phyloP scores from a whole-genome alignment of 2,113 vertebrate genomes.

The Poeciliopsis retropinna region DNA sequence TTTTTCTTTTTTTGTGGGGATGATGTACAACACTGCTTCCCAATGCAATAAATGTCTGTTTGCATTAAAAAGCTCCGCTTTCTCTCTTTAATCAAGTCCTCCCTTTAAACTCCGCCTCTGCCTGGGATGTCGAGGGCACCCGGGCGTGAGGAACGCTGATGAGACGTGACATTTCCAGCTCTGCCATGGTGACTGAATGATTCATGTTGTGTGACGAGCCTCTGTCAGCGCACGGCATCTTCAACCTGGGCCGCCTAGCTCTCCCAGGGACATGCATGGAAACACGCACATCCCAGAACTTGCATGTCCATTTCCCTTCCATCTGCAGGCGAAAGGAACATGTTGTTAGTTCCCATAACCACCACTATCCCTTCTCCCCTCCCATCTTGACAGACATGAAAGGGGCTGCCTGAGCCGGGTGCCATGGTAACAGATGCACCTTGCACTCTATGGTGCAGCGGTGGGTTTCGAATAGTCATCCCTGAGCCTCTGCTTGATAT shows the following conservation, averaged over 20 bases:
- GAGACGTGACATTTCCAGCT: slow-evolving; percentile 80
- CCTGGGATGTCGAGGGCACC: slow-evolving; percentile 35
- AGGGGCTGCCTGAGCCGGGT: slow-evolving; percentile 74
- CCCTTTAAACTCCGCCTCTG: slow-evolving; percentile 27
- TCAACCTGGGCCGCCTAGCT: slow-evolving; percentile 42
- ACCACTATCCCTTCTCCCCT: slow-evolving; percentile 34
- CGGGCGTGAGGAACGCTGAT: slow-evolving; percentile 63
- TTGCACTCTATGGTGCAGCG: slow-evolving; percentile 64
- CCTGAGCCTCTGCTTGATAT: slow-evolving; percentile 57
- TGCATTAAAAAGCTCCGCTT: slow-evolving; percentile 67
- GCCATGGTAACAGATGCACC: slow-evolving; percentile 83
- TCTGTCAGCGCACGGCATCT: slow-evolving; percentile 68
- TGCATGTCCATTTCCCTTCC: slow-evolving; percentile 42
- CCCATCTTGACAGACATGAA: slow-evolving; percentile 75
- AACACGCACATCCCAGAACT: not conserved
- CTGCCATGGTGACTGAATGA: slow-evolving; percentile 79
- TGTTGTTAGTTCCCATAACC: slow-evolving; percentile 35
- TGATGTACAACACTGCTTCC: slow-evolving; percentile 68
- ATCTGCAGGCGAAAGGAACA: slow-evolving; percentile 60
- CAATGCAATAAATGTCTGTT: slow-evolving; percentile 74
- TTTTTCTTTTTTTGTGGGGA: slow-evolving; percentile 39
- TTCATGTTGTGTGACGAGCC: slow-evolving; percentile 78
- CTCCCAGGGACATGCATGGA: slow-evolving; percentile 45
- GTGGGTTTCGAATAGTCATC: slow-evolving; percentile 62
- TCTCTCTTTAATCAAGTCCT: slow-evolving; percentile 62